Evolutionary conservation across 2,888 invertebrate species (phyloP).

Genomic region (Hermodice carunculata): DNA sequence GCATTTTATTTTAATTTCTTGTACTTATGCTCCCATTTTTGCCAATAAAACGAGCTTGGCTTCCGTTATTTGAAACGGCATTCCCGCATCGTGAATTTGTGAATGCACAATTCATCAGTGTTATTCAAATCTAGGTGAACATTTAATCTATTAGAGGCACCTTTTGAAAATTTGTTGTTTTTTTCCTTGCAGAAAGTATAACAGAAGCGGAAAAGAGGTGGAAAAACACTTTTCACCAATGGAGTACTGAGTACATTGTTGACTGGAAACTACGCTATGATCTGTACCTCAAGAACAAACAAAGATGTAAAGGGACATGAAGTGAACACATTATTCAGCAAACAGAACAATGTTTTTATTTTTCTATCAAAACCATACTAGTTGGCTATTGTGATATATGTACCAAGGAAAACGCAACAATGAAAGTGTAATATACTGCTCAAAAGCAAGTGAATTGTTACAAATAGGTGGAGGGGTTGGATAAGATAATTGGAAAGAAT

Average conservation of each 20-base stretch:
- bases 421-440: background rate
- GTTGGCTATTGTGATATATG: background rate
- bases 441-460: slow-evolving; percentile 3
- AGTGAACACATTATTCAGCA: background rate
- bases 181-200: slow-evolving; percentile 58
- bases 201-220: slow-evolving; percentile 62
- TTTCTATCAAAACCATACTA: no score
- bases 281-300: slow-evolving; percentile 46
- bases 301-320: slow-evolving; percentile 2
- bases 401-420: background rate
- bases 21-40: no score
- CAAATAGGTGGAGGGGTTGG: no score
- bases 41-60: no score
- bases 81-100: no score
- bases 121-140: no score
- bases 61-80: no score
- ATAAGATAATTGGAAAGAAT: no score
- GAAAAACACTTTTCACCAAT: slow-evolving; percentile 66
- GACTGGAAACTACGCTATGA: slow-evolving; percentile 66
- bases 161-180: background rate
- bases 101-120: no score
- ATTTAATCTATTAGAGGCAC: no score
- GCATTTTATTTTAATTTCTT: no score
- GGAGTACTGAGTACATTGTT: slow-evolving; percentile 67
- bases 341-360: background rate